A percentile compares a stretch with the other conserved stretches of the same genome.
Evolutionary conservation across 2,888 invertebrate species (phyloP).

Genomic region (Magallana nippona): DNA sequence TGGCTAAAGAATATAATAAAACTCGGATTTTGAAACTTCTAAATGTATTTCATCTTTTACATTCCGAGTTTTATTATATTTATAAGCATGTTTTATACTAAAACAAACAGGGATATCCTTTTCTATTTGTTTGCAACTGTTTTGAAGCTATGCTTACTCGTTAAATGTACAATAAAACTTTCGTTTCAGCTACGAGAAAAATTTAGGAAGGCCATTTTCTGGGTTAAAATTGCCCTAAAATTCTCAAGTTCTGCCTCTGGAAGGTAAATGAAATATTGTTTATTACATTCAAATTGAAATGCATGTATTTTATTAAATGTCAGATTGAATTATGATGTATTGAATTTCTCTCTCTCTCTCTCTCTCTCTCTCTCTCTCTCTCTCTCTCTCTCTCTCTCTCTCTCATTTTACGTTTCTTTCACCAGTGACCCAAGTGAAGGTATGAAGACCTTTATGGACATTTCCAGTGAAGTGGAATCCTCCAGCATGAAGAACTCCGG

Average conservation of each 20-base stretch:
- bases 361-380: slow-evolving; percentile 43
- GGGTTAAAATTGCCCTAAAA: slow-evolving; percentile 63
- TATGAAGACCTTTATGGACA: slow-evolving; percentile 72
- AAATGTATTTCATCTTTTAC: too few relatives aligned
- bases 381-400: slow-evolving; percentile 31
- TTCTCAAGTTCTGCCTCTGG: slow-evolving; percentile 64
- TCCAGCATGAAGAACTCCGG: slow-evolving; percentile 70
- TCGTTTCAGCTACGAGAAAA: slow-evolving; percentile 62
- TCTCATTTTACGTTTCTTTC: slow-evolving; percentile 2
- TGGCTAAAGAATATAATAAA: too few relatives aligned
- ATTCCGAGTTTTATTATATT: too few relatives aligned
- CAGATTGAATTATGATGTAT: too few relatives aligned
- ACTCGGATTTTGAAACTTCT: too few relatives aligned
- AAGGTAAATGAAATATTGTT: slow-evolving; percentile 62
- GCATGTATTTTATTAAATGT: too few relatives aligned
- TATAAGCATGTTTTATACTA: too few relatives aligned
- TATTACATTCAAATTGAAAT: neutral
- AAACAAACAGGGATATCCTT: too few relatives aligned
- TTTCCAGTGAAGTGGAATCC: slow-evolving; percentile 66
- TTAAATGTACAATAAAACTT: too few relatives aligned
- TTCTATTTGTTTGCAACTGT: too few relatives aligned
- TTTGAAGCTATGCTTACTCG: too few relatives aligned
- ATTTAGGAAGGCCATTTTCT: slow-evolving; percentile 61
- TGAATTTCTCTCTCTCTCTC: neutral
- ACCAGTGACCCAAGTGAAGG: slow-evolving; percentile 55